Conservation (phyloP, 2,888 invertebrate species). For the Brenthis ino region DNA sequence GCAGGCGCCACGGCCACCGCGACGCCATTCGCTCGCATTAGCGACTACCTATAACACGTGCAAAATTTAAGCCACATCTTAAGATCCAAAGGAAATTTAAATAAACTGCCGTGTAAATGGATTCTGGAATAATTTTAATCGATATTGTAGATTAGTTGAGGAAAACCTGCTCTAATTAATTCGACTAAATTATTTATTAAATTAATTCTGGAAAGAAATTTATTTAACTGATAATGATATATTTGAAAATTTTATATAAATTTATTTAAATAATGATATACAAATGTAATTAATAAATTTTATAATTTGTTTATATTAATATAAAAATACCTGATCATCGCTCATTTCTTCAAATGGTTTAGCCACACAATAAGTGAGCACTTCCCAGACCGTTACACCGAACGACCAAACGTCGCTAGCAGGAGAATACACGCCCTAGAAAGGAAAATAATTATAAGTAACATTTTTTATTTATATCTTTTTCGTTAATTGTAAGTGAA, state of each 20-base stretch:
- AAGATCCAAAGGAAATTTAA: no score
- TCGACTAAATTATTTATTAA: no score
- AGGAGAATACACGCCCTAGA: conserved; percentile 92
- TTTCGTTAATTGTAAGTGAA: neutral
- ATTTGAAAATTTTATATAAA: no score
- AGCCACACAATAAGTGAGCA: conserved; percentile 89
- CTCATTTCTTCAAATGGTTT: conserved; percentile 91
- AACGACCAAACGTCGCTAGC: conserved; percentile 96
- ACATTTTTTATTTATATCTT: conserved; percentile 13
- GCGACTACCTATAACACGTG: conserved; percentile 82
- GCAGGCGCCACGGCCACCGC: conserved; percentile 66
- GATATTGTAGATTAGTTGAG: no score
- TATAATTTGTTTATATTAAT: no score
- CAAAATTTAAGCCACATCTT: neutral
- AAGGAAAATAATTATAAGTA: conserved; percentile 27
- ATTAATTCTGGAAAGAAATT: no score
- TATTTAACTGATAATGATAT: no score
- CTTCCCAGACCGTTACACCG: conserved; percentile 94
- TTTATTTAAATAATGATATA: no score
- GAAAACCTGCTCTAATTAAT: no score
- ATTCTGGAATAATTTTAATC: no score
- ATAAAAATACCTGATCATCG: conserved; percentile 87
- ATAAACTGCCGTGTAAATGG: no score
- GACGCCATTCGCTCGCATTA: conserved; percentile 85
- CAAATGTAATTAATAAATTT: no score